These are phyloP conservation scores for Sciurus vulgaris DNA, from an alignment of 2,797 vertebrate species.

Conservation along the genomic window DNA sequence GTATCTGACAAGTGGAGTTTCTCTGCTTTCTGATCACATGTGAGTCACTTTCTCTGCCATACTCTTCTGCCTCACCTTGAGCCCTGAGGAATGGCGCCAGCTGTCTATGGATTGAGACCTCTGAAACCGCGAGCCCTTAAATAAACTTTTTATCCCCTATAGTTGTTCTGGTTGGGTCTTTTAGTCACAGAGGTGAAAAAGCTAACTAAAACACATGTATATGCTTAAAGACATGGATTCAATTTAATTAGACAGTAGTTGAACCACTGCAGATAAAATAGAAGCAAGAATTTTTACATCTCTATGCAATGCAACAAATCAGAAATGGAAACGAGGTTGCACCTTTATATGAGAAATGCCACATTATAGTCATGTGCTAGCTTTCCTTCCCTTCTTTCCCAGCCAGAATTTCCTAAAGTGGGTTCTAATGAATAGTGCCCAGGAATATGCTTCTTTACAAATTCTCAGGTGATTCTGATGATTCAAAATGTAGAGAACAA, in stretches of 20 bases:
- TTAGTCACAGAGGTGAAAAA: too few species aligned
- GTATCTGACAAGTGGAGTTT: too few species aligned
- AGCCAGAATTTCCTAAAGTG: neutral
- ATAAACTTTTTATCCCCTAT: too few species aligned
- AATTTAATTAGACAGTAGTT: neutral
- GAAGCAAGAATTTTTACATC: neutral
- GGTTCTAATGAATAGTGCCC: neutral
- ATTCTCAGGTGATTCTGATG: neutral
- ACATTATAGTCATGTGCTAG: neutral
- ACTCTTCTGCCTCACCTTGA: too few species aligned
- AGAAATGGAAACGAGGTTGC: neutral
- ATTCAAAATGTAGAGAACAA: neutral
- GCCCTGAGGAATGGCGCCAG: too few species aligned
- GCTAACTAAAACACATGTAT: neutral
- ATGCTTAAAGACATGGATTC: neutral
- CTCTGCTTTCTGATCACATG: too few species aligned
- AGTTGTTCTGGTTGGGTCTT: too few species aligned
- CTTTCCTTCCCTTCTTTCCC: neutral
- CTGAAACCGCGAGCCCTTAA: too few species aligned
- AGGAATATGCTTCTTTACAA: conserved; percentile 11
- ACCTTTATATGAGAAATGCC: neutral
- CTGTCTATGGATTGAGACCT: too few species aligned
- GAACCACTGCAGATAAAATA: neutral
- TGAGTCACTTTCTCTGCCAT: too few species aligned
- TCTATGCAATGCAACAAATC: neutral